Conservation (phyloP, 92 coral and sea anemone species). For the Epizoanthus scotinus region DNA sequence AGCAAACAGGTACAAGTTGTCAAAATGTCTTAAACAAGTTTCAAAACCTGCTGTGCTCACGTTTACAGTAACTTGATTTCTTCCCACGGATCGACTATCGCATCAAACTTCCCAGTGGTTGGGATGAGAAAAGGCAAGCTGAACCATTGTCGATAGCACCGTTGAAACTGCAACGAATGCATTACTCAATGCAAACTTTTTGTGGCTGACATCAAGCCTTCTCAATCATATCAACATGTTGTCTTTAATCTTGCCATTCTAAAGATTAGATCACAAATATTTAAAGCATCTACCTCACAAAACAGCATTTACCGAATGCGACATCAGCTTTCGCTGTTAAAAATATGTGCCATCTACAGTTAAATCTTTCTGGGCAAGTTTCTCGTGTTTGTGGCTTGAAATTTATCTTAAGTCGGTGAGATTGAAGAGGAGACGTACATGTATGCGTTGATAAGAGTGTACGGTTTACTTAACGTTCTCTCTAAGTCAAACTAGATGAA, state of each 20-base stretch:
- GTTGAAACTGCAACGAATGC: neutral
- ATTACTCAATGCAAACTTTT: conserved; percentile 1
- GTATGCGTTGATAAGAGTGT: conserved; percentile 11
- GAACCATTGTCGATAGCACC: neutral
- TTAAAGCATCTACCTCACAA: conserved; percentile 19
- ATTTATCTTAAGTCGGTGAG: conserved; percentile 16
- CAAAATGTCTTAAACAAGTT: neutral
- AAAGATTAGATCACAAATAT: conserved; percentile 43
- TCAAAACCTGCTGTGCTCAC: neutral
- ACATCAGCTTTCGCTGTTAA: neutral
- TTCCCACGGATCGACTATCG: neutral
- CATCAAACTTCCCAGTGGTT: neutral
- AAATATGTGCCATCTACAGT: neutral
- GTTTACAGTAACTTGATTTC: conserved; percentile 1
- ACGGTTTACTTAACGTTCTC: conserved; percentile 26
- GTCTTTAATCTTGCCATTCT: conserved; percentile 38
- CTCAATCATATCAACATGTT: conserved; percentile 36
- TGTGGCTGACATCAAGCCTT: conserved; percentile 19
- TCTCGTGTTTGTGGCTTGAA: conserved; percentile 8
- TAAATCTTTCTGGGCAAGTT: neutral
- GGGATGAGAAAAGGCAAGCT: neutral
- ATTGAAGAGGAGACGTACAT: conserved; percentile 10
- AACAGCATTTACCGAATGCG: conserved; percentile 6
- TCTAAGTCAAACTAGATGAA: neutral
- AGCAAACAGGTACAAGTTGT: neutral